Base-by-base conservation (phyloP, 2,797 vertebrate species). In the Spinus olivaceus region DNA sequence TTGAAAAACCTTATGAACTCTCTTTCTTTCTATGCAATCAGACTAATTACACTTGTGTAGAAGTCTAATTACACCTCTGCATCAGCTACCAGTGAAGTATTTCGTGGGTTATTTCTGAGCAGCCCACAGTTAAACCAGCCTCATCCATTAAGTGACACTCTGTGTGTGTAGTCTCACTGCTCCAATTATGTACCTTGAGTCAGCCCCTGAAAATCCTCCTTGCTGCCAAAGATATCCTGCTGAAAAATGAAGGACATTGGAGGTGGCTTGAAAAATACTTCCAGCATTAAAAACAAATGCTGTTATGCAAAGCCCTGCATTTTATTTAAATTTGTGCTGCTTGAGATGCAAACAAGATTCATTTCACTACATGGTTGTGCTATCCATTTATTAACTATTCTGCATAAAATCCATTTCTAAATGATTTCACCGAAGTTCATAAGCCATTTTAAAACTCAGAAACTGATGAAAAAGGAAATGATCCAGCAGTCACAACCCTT, bases 21-120 rank as follows among this genome's bases (percentile, higher is more conserved):
- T 98, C 96, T 97, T 98, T 98, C 98, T 97, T 98, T 98, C 98
- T 96, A 87, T 98, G 98, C 98, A 98, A 99, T 99, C 98, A 98
- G 98, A 97, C 98, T 99, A 99, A 99, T 99, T 98, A 98, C 98
- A 98, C 98, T 98, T 98, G 98, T 98, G 98, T 97, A 98, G 98
- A 98, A 98, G 98, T 98, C 98, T 98, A 99, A 99, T 99, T 99
- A 99, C 98, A 98, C 97, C 98, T 96, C 98, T 97, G 98, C 98
- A 98, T 98, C 98, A 98, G 98, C 97, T 98, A 96, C 98, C 97
- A 98, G 98, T 98, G 98, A 98, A 99, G 98, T 98, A 98, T 98
- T 98, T 98, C 98, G 98, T 96, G 85, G 93, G 97, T 98, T 96
- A 94, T 97, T 98, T 98, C 98, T 97, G 96, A 98, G 97, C 98